Evolutionary conservation across 92 coral and sea anemone genomes (phyloP).

Genomic region (Nematostella vectensis): DNA sequence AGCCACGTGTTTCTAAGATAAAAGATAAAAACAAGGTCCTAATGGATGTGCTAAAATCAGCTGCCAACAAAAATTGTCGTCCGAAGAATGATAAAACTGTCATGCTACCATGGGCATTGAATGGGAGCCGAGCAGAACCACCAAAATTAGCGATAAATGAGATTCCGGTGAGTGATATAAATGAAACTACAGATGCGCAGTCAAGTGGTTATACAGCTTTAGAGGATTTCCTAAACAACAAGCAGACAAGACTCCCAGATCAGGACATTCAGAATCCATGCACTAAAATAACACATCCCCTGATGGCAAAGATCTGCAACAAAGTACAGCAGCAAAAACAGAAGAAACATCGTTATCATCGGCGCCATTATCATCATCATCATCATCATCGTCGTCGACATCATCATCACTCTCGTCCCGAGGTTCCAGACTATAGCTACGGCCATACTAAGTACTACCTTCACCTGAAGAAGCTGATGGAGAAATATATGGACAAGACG

Average conservation of each 20-base stretch:
- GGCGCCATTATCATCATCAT: slow-evolving; percentile 2
- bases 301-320: slow-evolving; percentile 16
- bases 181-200: slow-evolving; percentile 7
- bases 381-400: slow-evolving; percentile 17
- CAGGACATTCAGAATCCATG: slow-evolving; percentile 2
- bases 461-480: slow-evolving; percentile 20
- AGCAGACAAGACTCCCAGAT: no score
- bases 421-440: not conserved
- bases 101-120: slow-evolving; percentile 14
- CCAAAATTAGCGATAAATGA: no score
- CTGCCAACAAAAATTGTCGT: not conserved
- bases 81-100: not conserved
- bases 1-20: slow-evolving; percentile 3
- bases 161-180: no score
- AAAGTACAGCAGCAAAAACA: slow-evolving; percentile 2
- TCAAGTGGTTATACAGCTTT: slow-evolving; percentile 21
- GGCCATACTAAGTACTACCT: slow-evolving; percentile 21
- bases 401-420: not conserved
- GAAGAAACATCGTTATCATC: not conserved
- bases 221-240: slow-evolving; percentile 18
- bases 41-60: no score
- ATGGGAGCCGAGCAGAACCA: slow-evolving; percentile 16
- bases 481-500: slow-evolving; percentile 14
- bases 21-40: not conserved
- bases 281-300: slow-evolving; percentile 11